Base-by-base conservation (phyloP, 2,113 vertebrate species). In the Pachycephala philippinensis region DNA sequence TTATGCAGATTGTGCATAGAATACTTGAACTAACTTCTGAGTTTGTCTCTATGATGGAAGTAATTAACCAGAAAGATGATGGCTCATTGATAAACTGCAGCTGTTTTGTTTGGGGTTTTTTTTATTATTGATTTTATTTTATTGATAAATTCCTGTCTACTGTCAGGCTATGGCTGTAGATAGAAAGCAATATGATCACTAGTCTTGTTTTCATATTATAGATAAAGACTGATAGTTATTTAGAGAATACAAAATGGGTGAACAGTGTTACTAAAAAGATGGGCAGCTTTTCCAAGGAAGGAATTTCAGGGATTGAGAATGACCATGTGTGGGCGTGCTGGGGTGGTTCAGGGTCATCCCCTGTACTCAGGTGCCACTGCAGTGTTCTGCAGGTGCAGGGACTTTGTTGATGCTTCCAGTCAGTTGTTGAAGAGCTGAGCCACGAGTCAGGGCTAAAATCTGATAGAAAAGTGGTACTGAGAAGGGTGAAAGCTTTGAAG, bases 291-390 rank as follows among this genome's bases (percentile, higher is more conserved):
- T 66, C 64, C 27, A 50, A 53, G 22, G 60, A 63, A 64, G 42
- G 65, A 47, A 26, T 42, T 47, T 53, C 42, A 40, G 37, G 37
- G 39, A 22, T 1, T 59, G 56, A 59, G 76, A 57, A 63, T 0
- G 4, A 19, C 24, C 1, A 0, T 22, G 28, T 19, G 50, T 17
- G 39, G 23, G 19, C 11, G 3, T 4, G 28, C 21, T 7, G 4
- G 22, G 39, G 35, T 1, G 2, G 40, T 21, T 26, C 49, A 49
- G 53, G 42, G 42, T 52, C 45, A 81, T 10, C 47, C 57, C 17
- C 26, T 50, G 40, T 5, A 33, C 17, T 64, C 1, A 1, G n/a
- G 49, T 75, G 64, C 19, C 28, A 14, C 54, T 24, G 72, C 24
- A 12, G 61, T 2, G 12, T 37, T 52, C 77, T 6, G 1, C 47